Evolutionary conservation across 2,888 invertebrate genomes (phyloP), one percentile per base, ranked within the genome.

Genomic region (Perithous albicinctus): DNA sequence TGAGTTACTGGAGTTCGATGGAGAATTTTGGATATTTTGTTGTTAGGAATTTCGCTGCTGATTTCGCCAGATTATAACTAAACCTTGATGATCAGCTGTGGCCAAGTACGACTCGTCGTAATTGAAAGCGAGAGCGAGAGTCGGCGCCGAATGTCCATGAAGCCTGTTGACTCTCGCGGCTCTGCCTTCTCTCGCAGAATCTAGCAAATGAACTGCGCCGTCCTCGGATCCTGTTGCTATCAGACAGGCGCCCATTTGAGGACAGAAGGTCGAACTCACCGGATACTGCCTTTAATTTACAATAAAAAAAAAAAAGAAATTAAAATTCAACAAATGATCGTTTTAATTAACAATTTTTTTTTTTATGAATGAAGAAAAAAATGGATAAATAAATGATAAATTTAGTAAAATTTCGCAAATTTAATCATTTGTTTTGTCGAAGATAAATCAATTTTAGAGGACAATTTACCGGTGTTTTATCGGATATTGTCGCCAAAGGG

Each of bases 21-120:
- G 4, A 1, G 1, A 38, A 43, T 1, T n/a, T 4, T 8, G 0
- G 32, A 18, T 18, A 4, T 48, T 2, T 54, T 4, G 0, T 23
- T 8, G 20, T 87, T 86, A 90, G 79, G 87, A 84, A 78, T 88
- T 86, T 74, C 84, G 85, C 66, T 90, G 90, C 69, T 88, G 88
- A 87, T 91, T 92, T 23, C 89, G 90, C 97, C 97, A 97, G 78
- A 97, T 94, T 89, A 97, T 96, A 85, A 97, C 95, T 80, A 96
- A 94, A 0, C 96, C 97, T 85, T 96, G 95, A 70, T 96, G 94
- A 94, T 98, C 98, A 91, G 97, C 96, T 35, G 97, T 96, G 46
- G 97, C 97, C 82, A 98, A 93, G 85, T 97, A 94, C 89, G 96
- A 96, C 94, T 98, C 97, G 92, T 97, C 97, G 93, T 97, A 97